Evolutionary conservation across 1,140 invertebrate species (phyloP).

Genomic region (Conus ventricosus): DNA sequence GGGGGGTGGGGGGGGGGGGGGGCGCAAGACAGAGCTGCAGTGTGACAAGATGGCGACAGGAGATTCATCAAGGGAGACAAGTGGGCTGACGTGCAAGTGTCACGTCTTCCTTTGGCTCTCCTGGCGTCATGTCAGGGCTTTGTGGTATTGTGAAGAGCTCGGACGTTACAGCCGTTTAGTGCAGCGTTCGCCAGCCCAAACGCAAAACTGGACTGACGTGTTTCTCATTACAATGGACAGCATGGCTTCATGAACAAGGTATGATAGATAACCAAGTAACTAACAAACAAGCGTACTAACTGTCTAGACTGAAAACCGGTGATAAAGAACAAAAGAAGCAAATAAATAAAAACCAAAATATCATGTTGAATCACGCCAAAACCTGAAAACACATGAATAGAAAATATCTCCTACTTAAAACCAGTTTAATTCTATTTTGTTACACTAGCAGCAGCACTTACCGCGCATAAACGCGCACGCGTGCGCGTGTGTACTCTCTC

Average conservation of each 20-base stretch:
- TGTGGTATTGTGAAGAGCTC: neutral
- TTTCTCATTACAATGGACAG: neutral
- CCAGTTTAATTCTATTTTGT: too few species aligned
- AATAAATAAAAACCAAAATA: neutral
- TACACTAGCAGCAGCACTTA: too few species aligned
- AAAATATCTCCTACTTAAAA: too few species aligned
- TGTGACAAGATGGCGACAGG: neutral
- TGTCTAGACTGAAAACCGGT: neutral
- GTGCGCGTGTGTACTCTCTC: too few species aligned
- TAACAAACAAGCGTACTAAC: too few species aligned
- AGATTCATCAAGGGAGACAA: neutral
- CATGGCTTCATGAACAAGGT: neutral
- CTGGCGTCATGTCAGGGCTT: neutral
- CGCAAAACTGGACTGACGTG: neutral
- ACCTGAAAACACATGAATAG: too few species aligned
- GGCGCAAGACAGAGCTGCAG: neutral
- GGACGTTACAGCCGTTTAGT: neutral
- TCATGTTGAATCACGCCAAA: neutral
- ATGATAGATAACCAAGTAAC: neutral
- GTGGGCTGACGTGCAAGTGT: neutral
- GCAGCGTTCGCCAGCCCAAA: neutral
- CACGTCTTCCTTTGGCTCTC: neutral
- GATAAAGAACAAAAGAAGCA: neutral
- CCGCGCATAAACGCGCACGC: too few species aligned
- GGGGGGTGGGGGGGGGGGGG: neutral